Evolutionary conservation across 64 coral and sea anemone genomes (phyloP).

Genomic region (Stylophora pistillata): DNA sequence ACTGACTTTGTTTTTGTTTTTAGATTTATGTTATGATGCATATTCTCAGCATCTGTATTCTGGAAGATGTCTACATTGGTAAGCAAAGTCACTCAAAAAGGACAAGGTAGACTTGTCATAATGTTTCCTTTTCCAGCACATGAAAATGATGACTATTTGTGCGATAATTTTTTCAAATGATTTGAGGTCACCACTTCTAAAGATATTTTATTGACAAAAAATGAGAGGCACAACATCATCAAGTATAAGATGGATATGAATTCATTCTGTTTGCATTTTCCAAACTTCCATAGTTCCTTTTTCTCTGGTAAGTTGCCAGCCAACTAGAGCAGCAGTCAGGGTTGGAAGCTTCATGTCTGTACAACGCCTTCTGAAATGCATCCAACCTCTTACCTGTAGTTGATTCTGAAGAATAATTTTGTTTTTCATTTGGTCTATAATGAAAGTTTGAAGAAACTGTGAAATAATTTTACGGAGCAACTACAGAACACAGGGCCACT

Average conservation of each 20-base stretch:
- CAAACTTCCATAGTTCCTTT: not conserved
- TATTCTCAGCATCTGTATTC: slow-evolving; percentile 33
- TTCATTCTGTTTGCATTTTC: not conserved
- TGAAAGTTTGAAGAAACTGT: too few species aligned
- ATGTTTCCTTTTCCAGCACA: slow-evolving; percentile 33
- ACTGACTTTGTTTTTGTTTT: too few species aligned
- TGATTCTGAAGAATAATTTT: too few species aligned
- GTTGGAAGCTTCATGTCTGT: too few species aligned
- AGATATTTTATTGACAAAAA: not conserved
- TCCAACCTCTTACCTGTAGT: too few species aligned
- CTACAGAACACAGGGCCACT: too few species aligned
- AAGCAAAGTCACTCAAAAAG: slow-evolving; percentile 31
- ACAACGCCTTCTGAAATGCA: too few species aligned
- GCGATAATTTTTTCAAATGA: slow-evolving; percentile 2
- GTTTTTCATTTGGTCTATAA: too few species aligned
- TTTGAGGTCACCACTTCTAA: not conserved
- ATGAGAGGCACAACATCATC: not conserved
- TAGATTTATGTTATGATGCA: too few species aligned
- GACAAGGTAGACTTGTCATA: slow-evolving; percentile 53
- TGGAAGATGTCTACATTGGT: slow-evolving; percentile 10
- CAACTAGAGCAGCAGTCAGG: not conserved
- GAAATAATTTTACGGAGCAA: too few species aligned
- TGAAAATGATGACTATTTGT: slow-evolving; percentile 9
- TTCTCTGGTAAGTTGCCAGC: not conserved
- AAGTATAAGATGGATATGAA: not conserved